Percentiles rank a stretch among this genome's conserved stretches.
Conservation (phyloP, 2,888 invertebrate genomes). For the Amiota communis region DNA sequence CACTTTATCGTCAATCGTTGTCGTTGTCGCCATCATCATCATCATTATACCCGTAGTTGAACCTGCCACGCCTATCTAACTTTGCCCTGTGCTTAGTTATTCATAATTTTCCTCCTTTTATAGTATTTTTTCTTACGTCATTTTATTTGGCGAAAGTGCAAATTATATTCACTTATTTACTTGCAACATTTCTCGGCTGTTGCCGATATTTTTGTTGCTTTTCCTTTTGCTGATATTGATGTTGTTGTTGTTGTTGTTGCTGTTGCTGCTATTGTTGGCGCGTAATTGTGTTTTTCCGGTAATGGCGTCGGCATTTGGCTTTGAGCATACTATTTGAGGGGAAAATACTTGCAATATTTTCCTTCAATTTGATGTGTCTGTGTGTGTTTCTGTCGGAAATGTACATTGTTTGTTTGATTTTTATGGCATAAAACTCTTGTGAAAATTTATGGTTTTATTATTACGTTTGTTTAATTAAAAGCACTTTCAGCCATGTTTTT, state of each 20-base stretch:
- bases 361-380: neutral
- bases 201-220: neutral
- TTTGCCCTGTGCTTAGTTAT: neutral
- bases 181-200: conserved; percentile 26
- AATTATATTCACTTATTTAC: conserved; percentile 30
- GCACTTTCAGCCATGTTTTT: neutral
- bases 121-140: neutral
- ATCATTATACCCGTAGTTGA: neutral
- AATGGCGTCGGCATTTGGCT: conserved; percentile 17
- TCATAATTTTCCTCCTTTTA: conserved; percentile 13
- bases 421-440: conserved; percentile 21
- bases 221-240: conserved; percentile 2
- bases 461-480: conserved; percentile 25
- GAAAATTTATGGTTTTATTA: conserved; percentile 24
- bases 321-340: neutral
- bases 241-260: too few relatives aligned
- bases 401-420: conserved; percentile 27
- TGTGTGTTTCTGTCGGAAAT: conserved; percentile 22
- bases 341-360: neutral
- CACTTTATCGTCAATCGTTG: neutral
- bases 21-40: neutral
- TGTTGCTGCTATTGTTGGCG: conserved; percentile 13
- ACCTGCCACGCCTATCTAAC: neutral
- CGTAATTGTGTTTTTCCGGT: conserved; percentile 32
- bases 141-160: conserved; percentile 32